Evolutionary conservation across 2,888 invertebrate species (phyloP).

Genomic region (Saturnia japonica): DNA sequence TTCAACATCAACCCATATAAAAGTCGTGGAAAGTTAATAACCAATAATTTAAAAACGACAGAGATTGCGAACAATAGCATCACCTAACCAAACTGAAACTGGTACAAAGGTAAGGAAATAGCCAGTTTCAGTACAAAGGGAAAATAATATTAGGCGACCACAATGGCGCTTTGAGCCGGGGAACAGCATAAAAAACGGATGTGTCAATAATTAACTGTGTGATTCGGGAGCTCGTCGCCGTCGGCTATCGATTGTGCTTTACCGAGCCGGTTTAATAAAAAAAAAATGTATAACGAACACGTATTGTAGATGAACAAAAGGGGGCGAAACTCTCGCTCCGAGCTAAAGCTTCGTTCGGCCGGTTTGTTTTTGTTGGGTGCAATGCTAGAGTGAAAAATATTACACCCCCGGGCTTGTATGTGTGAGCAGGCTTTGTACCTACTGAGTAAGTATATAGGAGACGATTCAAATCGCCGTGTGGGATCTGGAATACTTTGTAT

Average conservation of each 20-base stretch:
- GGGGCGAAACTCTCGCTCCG: conserved; percentile 53
- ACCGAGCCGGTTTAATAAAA: conserved; percentile 60
- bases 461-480: neutral
- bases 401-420: conserved; percentile 74
- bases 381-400: conserved; percentile 75
- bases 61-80: conserved; percentile 47
- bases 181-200: conserved; percentile 73
- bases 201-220: conserved; percentile 81
- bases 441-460: conserved; percentile 12
- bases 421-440: conserved; percentile 28
- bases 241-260: conserved; percentile 66
- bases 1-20: conserved; percentile 2
- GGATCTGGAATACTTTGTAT: too few species aligned
- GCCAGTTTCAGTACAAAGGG: conserved; percentile 66
- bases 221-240: conserved; percentile 68
- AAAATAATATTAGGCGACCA: conserved; percentile 63
- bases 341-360: conserved; percentile 44
- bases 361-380: conserved; percentile 63
- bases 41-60: conserved; percentile 44
- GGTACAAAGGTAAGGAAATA: conserved; percentile 71
- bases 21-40: conserved; percentile 27
- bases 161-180: conserved; percentile 55
- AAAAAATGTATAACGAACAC: conserved; percentile 54
- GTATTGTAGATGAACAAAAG: conserved; percentile 67
- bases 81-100: conserved; percentile 44